A percentile compares a stretch with the other conserved stretches of the same genome.
Evolutionary conservation across 2,113 vertebrate genomes (phyloP).

Genomic region (Eretmochelys imbricata): DNA sequence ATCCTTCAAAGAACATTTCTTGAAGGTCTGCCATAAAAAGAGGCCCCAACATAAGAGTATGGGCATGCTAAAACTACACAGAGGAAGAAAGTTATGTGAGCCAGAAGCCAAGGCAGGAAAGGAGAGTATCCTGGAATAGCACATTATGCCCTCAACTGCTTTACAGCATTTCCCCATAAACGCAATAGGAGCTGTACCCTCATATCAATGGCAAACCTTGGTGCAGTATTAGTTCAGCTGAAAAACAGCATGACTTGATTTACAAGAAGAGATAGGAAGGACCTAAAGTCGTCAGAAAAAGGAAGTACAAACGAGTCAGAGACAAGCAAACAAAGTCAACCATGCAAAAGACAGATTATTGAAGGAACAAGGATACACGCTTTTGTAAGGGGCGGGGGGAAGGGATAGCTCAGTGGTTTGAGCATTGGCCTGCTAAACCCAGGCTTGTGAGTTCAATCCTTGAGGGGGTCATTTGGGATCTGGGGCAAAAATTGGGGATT

Average conservation of each 20-base stretch:
- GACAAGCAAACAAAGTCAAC: neutral
- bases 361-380: neutral
- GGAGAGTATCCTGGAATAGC: neutral
- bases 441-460: too few relatives aligned
- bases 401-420: too few relatives aligned
- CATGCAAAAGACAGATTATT: neutral
- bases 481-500: too few relatives aligned
- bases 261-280: neutral
- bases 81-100: fast-evolving
- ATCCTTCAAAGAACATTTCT: neutral
- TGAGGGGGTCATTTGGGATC: too few relatives aligned
- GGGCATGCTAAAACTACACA: neutral
- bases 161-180: fast-evolving
- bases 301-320: neutral
- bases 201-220: neutral
- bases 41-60: neutral
- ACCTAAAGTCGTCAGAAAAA: neutral
- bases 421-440: too few relatives aligned
- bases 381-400: neutral
- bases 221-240: neutral
- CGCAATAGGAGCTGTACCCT: neutral
- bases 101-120: neutral
- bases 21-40: neutral
- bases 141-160: neutral
- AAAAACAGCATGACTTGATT: neutral